Evolutionary conservation across 2,113 vertebrate species (phyloP), one percentile per base, ranked within the genome.

Genomic region (Trichechus manatus): DNA sequence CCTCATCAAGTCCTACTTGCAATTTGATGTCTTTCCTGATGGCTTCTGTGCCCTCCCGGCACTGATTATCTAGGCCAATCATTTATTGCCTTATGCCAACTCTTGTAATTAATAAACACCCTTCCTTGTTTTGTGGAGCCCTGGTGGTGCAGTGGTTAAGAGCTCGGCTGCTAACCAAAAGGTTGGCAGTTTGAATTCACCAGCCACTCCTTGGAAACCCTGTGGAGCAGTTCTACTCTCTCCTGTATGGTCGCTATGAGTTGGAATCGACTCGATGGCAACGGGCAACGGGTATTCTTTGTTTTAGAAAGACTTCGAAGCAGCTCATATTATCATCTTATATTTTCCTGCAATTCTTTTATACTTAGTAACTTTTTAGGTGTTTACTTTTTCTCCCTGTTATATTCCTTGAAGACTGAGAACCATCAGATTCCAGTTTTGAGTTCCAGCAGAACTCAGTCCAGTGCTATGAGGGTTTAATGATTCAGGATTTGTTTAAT

Each of bases 11-110:
- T 88, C 56, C 53, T 33, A 56, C 33, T 90, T 96, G 87, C 4
- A 94, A n/a, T 84, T 44, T 89, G 29, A 92, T 68, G 44, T 75
- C 68, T 89, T 97, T 97, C 44, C 61, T 50, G 14, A 68, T 70
- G 29, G 33, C 42, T 87, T 25, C 75, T 86, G 3, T 66, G 9
- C 2, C 56, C 11, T 77, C 20, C 47, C 2, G 0, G 39, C 29
- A 91, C 29, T 42, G n/a, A 75, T 87, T 78, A 87, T 31, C 72
- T 72, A 89, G 72, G 66, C 3, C 11, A 63, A 44, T 89, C 44
- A 94, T 39, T 31, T 89, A 81, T 85, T 72, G 9, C 15, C 42
- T 74, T 89, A 70, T 81, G 70, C 20, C 78, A 96, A 50, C 85
- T 94, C 78, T 90, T 94, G 27, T 66, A 78, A 77, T 31, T 84